These are phyloP conservation scores for Channallabes apus DNA, from an alignment of 2,797 vertebrate species.

Conservation along the genomic window DNA sequence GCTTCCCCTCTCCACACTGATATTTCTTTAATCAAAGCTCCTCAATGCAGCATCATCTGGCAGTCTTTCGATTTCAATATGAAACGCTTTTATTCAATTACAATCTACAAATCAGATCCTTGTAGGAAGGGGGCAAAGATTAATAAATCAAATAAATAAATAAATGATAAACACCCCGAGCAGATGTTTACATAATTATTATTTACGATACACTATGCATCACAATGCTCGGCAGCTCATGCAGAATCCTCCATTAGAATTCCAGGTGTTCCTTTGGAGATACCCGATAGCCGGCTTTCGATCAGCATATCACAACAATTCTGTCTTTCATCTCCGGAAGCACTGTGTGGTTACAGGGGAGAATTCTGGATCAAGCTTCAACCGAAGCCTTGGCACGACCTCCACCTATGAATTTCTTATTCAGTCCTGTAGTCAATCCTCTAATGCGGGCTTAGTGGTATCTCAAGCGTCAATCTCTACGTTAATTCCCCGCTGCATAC, in stretches of 20 bases:
- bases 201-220: constrained; percentile 72
- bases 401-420: constrained; percentile 66
- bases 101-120: constrained; percentile 63
- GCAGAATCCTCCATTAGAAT: constrained; percentile 68
- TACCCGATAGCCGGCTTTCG: constrained; percentile 67
- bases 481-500: constrained; percentile 68
- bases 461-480: constrained; percentile 70
- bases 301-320: constrained; percentile 76
- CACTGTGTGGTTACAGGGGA: constrained; percentile 66
- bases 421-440: constrained; percentile 67
- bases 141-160: constrained; percentile 67
- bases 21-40: constrained; percentile 17
- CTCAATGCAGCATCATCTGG: not conserved
- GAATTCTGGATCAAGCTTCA: constrained; percentile 73
- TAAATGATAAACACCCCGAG: constrained; percentile 68
- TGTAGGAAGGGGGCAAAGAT: constrained; percentile 48
- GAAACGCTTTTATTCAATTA: constrained; percentile 61
- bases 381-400: constrained; percentile 61
- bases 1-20: not conserved
- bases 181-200: constrained; percentile 77
- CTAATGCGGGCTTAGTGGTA: constrained; percentile 68
- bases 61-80: constrained; percentile 30
- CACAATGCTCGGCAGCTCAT: constrained; percentile 64
- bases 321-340: constrained; percentile 71
- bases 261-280: constrained; percentile 74